phyloP scores from a whole-genome alignment of 1,140 invertebrate genomes.

The Campoletis sonorensis region DNA sequence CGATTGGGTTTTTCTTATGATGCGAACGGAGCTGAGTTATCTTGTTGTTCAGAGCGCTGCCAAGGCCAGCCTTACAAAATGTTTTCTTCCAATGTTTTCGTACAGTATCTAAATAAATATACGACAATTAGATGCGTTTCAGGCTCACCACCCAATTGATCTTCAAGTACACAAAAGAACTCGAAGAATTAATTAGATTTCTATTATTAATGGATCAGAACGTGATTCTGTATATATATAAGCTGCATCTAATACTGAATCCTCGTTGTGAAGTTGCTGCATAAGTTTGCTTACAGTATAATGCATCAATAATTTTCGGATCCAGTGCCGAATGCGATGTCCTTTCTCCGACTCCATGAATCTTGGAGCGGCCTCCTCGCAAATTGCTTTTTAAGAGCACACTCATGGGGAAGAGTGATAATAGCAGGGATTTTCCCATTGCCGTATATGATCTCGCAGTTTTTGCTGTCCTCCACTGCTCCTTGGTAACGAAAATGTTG shows the following conservation, averaged over 20 bases:
- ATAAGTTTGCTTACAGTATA: conserved; percentile 1
- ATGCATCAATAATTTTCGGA: not conserved
- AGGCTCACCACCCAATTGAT: no score
- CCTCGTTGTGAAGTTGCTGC: not conserved
- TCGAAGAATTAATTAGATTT: no score
- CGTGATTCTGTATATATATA: not conserved
- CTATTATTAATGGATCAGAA: no score
- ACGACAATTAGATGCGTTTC: not conserved
- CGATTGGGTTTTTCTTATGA: not conserved
- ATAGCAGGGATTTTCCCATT: conserved; percentile 26
- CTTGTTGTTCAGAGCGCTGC: not conserved
- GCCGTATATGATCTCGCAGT: conserved; percentile 34
- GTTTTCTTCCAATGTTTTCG: not conserved
- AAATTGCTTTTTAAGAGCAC: conserved; percentile 32
- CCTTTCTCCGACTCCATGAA: not conserved
- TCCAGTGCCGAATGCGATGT: not conserved
- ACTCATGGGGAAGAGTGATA: conserved; percentile 23
- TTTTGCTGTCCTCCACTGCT: conserved; percentile 17
- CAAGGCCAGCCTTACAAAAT: not conserved
- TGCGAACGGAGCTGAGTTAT: not conserved
- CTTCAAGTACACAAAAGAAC: no score
- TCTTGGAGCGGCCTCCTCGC: not conserved
- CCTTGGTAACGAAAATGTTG: not conserved
- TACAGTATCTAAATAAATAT: conserved; percentile 10
- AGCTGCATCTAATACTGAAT: not conserved